Conservation (phyloP, 1,140 invertebrate species). For the Nasonia vitripennis region DNA sequence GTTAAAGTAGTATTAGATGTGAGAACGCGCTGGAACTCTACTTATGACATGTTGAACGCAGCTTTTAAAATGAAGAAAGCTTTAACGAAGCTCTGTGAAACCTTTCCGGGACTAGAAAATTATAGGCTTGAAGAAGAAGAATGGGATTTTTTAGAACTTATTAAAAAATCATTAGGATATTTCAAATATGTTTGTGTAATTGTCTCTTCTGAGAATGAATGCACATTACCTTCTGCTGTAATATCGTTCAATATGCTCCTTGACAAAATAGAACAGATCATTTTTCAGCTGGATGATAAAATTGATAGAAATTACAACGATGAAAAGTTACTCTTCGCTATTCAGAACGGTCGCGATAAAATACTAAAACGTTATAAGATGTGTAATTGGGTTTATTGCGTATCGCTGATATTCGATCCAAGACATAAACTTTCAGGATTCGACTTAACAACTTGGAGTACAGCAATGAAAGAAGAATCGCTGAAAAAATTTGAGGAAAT, state of each 20-base stretch:
- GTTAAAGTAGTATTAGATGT: not conserved
- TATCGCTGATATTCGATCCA: slow-evolving; percentile 3
- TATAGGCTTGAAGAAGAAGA: too few species aligned
- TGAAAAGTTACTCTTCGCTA: not conserved
- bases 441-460: not conserved
- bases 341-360: slow-evolving; percentile 44
- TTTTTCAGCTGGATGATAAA: slow-evolving; percentile 2
- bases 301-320: not conserved
- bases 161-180: not conserved
- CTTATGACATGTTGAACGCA: not conserved
- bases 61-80: not conserved
- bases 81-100: too few species aligned
- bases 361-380: slow-evolving; percentile 50
- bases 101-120: too few species aligned
- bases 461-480: not conserved
- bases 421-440: not conserved
- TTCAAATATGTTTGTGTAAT: slow-evolving; percentile 8
- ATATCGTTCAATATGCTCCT: slow-evolving; percentile 14
- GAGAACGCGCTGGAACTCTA: not conserved
- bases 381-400: slow-evolving; percentile 52
- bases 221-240: slow-evolving; percentile 7
- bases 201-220: not conserved
- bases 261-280: slow-evolving; percentile 20
- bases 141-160: too few species aligned
- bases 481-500: not conserved